Percentiles rank a stretch among this genome's conserved stretches.
phyloP scores from a whole-genome alignment of 2,113 vertebrate species.

The Zosterops lateralis region DNA sequence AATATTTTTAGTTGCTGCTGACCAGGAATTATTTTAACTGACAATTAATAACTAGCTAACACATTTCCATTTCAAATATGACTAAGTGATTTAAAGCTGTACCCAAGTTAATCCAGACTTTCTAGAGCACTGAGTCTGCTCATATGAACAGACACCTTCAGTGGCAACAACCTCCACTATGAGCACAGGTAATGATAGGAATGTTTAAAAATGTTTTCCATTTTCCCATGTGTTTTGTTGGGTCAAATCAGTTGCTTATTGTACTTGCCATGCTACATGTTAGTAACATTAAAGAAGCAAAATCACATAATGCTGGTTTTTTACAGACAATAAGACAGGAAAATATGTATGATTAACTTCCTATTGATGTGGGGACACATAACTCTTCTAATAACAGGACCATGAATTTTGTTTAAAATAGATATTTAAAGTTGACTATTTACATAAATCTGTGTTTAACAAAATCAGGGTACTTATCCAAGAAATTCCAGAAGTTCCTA shows the following conservation, averaged over 20 bases:
- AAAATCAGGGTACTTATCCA: not conserved
- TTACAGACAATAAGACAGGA: not conserved
- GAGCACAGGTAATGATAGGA: not conserved
- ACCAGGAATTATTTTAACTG: not conserved
- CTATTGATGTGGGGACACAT: not conserved
- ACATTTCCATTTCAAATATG: not conserved
- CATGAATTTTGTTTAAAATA: not conserved
- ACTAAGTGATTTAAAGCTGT: not conserved
- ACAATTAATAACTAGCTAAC: not conserved
- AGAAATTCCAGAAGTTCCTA: constrained; percentile 7
- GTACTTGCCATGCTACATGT: not conserved
- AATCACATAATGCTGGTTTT: not conserved
- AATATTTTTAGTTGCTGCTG: not conserved
- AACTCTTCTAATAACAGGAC: not conserved
- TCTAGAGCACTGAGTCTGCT: not conserved
- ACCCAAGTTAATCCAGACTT: not conserved
- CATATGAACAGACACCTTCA: not conserved
- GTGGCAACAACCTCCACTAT: not conserved
- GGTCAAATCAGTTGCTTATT: not conserved
- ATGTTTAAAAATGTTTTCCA: not conserved
- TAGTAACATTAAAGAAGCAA: not conserved
- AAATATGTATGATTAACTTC: not conserved
- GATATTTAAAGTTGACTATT: not conserved
- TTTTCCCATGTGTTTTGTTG: not conserved
- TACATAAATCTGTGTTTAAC: not conserved